Base-by-base conservation (phyloP, 2,888 invertebrate species). In the Aleiodes testaceus region DNA sequence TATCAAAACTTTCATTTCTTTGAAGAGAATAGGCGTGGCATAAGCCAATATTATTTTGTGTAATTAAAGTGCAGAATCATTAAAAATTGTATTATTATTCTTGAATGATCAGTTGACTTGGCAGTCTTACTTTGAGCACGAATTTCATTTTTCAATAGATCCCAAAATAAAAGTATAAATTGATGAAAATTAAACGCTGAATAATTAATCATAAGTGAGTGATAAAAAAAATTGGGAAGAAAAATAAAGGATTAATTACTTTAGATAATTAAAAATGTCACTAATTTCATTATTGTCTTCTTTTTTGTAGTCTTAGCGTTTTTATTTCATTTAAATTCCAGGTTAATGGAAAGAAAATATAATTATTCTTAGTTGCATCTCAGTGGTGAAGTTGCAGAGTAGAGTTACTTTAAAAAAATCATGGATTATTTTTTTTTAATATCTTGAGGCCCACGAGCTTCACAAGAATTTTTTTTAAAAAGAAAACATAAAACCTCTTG, bases 101-200 rank as follows among this genome's bases (percentile, higher is more conserved):
- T 6, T 49, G 16, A 49, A 49, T 1, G 14, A 49, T 59, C 42
- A 11, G 2, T 11, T 16, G 69, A 72, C 53, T 65, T 74, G 74
- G 70, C 70, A 66, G 70, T 70, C 73, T 70, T 70, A 67, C 50
- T 66, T 72, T 73, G 75, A 73, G 73, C 74, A 11, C 53, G 14
- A 67, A 52, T 36, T 36, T 49, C 6, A 49, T 14, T 52, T 36
- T 36, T 9, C 30, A 26, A 26, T 61, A 7, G 1, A 20, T 44
- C 11, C 14, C 12, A 49, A 30, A 30, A 49, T 12, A 3, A 14
- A 7, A 55, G 22, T 30, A 16, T 55, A n/a, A 16, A n/a, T 49
- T 14, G 14, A 4, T 45, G 45, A n/a, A 53, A 26, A 26, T 26
- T 26, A 26, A 26, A 26, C 3, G n/a, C 14, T 7, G 30, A 59